A percentile compares a stretch with the other conserved stretches of the same genome.
These are phyloP conservation scores for Nylanderia fulva DNA, from an alignment of 1,140 invertebrate species.

Conservation along the genomic window DNA sequence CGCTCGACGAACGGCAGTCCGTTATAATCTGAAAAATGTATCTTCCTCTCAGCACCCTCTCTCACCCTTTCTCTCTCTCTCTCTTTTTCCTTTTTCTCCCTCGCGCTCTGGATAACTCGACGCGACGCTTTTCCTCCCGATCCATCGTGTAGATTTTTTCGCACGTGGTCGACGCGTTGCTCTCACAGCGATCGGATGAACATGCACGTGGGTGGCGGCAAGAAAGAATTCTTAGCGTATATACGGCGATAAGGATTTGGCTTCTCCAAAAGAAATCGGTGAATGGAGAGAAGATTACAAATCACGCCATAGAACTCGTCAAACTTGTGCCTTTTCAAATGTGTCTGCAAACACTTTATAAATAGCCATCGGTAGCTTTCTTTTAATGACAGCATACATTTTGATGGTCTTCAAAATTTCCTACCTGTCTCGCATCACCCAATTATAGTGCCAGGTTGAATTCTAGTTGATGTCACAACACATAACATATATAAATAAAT, in stretches of 20 bases:
- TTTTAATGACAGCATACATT: background rate
- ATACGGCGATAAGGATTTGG: constrained; percentile 30
- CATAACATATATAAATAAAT: background rate
- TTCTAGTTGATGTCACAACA: background rate
- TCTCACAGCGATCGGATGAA: constrained; percentile 58
- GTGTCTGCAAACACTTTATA: background rate
- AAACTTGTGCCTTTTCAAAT: background rate
- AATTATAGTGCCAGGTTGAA: background rate
- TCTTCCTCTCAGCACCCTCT: constrained; percentile 23
- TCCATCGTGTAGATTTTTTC: constrained; percentile 8
- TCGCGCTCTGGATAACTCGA: constrained; percentile 11
- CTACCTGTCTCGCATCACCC: background rate
- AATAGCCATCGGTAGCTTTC: background rate
- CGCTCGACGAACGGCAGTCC: constrained; percentile 54
- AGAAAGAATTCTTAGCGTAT: background rate
- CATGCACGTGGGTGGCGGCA: constrained; percentile 38
- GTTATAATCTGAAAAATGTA: constrained; percentile 72
- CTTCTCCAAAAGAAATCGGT: constrained; percentile 1
- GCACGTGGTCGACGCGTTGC: constrained; percentile 47
- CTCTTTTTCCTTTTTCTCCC: too few species aligned
- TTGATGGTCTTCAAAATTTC: background rate
- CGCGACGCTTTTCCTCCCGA: background rate
- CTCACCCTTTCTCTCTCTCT: background rate
- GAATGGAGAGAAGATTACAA: background rate
- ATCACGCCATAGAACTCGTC: background rate